These are phyloP conservation scores for Leptinotarsa tumamoca DNA, from an alignment of 2,888 invertebrate species.

Conservation along the genomic window DNA sequence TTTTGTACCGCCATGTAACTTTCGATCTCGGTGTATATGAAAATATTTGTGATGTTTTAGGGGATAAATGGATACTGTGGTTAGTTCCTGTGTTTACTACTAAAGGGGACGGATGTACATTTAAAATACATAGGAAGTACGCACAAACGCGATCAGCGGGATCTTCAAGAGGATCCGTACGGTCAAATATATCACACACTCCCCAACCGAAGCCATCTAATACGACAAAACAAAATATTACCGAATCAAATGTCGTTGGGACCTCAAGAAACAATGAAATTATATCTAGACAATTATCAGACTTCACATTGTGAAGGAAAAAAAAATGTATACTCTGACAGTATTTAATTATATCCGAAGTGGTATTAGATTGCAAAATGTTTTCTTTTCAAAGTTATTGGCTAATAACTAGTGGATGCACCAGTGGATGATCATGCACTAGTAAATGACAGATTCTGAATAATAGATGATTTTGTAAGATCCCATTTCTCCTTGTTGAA, in stretches of 20 bases:
- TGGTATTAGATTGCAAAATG: too few relatives aligned
- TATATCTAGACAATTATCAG: background rate
- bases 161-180: background rate
- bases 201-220: background rate
- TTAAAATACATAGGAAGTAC: background rate
- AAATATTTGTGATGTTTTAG: conserved; percentile 20
- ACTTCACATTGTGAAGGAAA: background rate
- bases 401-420: too few relatives aligned
- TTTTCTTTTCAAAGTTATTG: too few relatives aligned
- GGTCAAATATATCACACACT: background rate
- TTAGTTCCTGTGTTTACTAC: conserved; percentile 15
- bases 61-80: conserved; percentile 6
- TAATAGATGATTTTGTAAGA: too few relatives aligned
- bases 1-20: conserved; percentile 8
- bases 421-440: too few relatives aligned
- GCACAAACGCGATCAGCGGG: background rate
- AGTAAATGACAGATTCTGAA: too few relatives aligned
- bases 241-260: background rate
- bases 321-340: too few relatives aligned
- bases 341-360: too few relatives aligned
- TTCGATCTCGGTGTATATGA: conserved; percentile 8
- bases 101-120: conserved; percentile 22
- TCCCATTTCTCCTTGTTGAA: too few relatives aligned
- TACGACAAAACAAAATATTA: background rate
- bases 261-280: background rate